Percentiles rank a stretch among this genome's conserved stretches.
Evolutionary conservation across 2,113 vertebrate genomes (phyloP).

Genomic region (Scalopus aquaticus): DNA sequence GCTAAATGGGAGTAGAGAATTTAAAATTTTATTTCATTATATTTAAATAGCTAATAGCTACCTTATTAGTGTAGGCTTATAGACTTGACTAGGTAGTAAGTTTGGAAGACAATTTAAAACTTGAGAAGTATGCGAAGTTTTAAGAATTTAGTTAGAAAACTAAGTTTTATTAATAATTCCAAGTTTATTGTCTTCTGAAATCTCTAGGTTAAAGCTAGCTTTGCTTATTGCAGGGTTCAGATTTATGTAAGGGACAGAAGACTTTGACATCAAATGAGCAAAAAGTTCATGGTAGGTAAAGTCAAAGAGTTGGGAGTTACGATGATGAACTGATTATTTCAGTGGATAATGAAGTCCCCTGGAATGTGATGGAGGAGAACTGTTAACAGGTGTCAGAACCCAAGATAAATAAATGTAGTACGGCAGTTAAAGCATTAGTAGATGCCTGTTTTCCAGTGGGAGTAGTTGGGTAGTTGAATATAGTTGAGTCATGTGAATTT

Average conservation of each 20-base stretch:
- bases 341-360: background rate
- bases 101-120: background rate
- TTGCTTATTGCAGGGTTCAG: background rate
- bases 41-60: background rate
- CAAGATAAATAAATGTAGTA: background rate
- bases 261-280: background rate
- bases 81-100: background rate
- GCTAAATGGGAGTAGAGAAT: no score
- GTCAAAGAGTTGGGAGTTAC: background rate
- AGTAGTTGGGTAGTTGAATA: background rate
- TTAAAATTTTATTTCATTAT: slow-evolving; percentile 7
- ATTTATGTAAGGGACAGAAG: background rate
- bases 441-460: background rate
- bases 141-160: background rate
- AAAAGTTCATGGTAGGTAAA: background rate
- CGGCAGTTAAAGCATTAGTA: background rate
- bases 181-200: background rate
- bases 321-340: background rate
- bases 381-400: background rate
- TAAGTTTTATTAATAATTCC: background rate
- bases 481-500: background rate
- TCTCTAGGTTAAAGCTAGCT: background rate
- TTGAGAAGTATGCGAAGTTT: background rate
- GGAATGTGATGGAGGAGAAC: background rate
- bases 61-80: background rate